These are phyloP conservation scores for Drosophila atroscutellata DNA, from an alignment of 2,888 invertebrate species.

Conservation along the genomic window DNA sequence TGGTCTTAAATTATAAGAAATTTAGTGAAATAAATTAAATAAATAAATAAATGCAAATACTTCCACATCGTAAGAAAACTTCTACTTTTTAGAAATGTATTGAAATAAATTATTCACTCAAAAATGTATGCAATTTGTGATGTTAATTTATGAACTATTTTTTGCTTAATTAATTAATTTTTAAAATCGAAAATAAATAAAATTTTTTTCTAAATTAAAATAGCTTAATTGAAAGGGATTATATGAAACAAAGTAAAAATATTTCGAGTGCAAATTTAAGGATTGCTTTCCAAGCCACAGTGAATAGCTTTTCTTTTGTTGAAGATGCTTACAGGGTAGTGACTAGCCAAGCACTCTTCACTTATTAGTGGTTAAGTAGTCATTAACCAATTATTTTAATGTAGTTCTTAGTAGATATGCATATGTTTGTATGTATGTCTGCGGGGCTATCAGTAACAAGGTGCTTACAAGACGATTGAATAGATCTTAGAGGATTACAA, in stretches of 20 bases:
- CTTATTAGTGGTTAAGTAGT: background rate
- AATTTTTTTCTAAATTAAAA: too few species aligned
- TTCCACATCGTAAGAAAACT: background rate
- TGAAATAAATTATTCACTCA: background rate
- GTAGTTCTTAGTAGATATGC: background rate
- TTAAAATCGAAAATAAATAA: too few species aligned
- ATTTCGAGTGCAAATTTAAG: background rate
- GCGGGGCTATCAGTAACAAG: constrained; percentile 32
- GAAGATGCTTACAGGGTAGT: background rate
- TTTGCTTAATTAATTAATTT: too few species aligned
- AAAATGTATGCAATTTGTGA: too few species aligned
- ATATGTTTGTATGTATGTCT: background rate
- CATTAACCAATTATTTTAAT: constrained; percentile 19
- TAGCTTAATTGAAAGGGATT: background rate
- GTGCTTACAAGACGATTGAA: constrained; percentile 30
- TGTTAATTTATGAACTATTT: background rate
- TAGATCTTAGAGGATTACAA: constrained; percentile 39
- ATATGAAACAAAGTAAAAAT: background rate
- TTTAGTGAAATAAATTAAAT: background rate
- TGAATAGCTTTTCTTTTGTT: background rate
- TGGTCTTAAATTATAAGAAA: background rate
- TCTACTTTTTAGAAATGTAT: background rate
- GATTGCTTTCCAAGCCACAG: background rate
- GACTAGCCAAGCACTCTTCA: background rate
- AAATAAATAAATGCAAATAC: too few species aligned